These are phyloP conservation scores for Meloidogyne hapla DNA, from an alignment of 1,140 invertebrate species.

Conservation along the genomic window DNA sequence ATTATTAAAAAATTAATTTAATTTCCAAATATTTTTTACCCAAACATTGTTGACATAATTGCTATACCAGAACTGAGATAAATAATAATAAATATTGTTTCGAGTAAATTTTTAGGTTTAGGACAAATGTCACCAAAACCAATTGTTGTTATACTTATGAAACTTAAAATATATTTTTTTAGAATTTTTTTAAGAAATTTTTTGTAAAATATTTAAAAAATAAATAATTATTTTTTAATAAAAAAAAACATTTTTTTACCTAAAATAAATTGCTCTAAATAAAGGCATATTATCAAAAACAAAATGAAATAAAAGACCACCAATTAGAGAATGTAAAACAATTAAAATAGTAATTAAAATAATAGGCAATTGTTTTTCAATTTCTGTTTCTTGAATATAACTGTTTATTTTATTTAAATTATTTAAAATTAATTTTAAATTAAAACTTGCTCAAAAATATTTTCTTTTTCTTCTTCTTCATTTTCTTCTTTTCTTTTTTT, in stretches of 20 bases:
- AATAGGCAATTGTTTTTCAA: constrained; percentile 12
- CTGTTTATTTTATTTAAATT: not conserved
- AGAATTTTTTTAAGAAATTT: too few species aligned
- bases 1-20: not conserved
- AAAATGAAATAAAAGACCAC: constrained; percentile 33
- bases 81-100: constrained; percentile 28
- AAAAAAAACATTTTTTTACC: not conserved
- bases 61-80: constrained; percentile 26
- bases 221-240: too few species aligned
- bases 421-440: not conserved
- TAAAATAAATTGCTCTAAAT: constrained; percentile 32
- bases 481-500: constrained; percentile 15
- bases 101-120: constrained; percentile 8
- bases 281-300: constrained; percentile 29
- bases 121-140: constrained; percentile 32
- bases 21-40: not conserved
- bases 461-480: not conserved
- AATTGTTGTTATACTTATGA: constrained; percentile 37
- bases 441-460: not conserved
- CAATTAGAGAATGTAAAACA: constrained; percentile 29
- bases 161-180: constrained; percentile 24
- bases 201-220: too few species aligned
- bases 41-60: constrained; percentile 34
- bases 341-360: constrained; percentile 29
- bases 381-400: not conserved